A percentile compares a stretch with the other conserved stretches of the same genome.
These are phyloP conservation scores for Chloroclystis v-ata DNA, from an alignment of 2,888 invertebrate genomes.

Conservation along the genomic window DNA sequence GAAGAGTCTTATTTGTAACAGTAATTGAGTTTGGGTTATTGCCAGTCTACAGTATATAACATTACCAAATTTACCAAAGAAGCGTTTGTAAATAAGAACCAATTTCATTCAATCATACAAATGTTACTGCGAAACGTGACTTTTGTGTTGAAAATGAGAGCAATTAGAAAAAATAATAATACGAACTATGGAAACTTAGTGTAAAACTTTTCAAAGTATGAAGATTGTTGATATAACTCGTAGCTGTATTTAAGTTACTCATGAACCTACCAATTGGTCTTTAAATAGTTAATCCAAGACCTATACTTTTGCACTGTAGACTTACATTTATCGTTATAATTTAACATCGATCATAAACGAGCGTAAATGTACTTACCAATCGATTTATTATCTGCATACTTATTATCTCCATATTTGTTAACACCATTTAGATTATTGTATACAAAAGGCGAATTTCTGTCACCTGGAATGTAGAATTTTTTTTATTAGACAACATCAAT, in stretches of 20 bases:
- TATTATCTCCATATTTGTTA: conserved; percentile 56
- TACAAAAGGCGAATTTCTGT: conserved; percentile 44
- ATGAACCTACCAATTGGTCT: too few relatives aligned
- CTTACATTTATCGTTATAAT: neutral
- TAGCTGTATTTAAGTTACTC: too few relatives aligned
- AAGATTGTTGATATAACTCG: too few relatives aligned
- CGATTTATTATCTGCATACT: conserved; percentile 63
- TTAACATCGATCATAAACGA: neutral
- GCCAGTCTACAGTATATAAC: too few relatives aligned
- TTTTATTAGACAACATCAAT: neutral
- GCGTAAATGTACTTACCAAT: conserved; percentile 41
- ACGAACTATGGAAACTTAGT: neutral
- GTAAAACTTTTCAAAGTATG: too few relatives aligned
- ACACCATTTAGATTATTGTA: conserved; percentile 45
- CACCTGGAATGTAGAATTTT: conserved; percentile 38
- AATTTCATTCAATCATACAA: neutral
- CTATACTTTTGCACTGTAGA: neutral
- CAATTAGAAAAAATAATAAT: conserved; percentile 6
- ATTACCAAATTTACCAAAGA: too few relatives aligned
- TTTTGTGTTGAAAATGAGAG: conserved; percentile 16
- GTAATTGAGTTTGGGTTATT: neutral
- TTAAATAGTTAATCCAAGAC: too few relatives aligned
- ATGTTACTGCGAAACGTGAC: conserved; percentile 5
- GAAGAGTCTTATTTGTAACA: neutral
- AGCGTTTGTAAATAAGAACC: neutral